Evolutionary conservation across 2,888 invertebrate genomes (phyloP), one percentile per base, ranked within the genome.

Genomic region (Cerceris ruficornis): DNA sequence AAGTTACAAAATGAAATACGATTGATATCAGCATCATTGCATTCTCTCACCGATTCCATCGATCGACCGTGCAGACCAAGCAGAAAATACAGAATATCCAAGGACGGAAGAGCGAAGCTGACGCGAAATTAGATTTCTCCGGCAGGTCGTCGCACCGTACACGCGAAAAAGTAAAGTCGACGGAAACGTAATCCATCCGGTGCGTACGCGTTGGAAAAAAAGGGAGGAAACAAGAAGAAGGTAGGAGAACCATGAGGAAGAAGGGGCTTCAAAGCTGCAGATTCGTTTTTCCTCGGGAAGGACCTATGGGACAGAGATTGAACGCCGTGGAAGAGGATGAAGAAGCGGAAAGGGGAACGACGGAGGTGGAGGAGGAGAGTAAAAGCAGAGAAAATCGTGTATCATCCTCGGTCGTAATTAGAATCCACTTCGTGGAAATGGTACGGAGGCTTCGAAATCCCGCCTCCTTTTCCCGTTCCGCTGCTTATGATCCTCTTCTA

Each of bases 371-470:
- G n/a, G 14, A 43, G 17, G 60, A 17, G 68, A 46, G 75, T 61
- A 73, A 84, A 77, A 68, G 74, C 62, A 60, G 75, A 78, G 81
- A 79, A 79, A 83, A 81, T 72, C 83, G 73, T 58, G 77, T 77
- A 77, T 85, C 81, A 83, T 79, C 81, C 84, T 83, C 81, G 65
- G 81, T 77, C 77, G 88, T 88, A 89, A 89, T 89, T 89, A 89
- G 88, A 88, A 88, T 88, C 84, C 82, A 85, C 85, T 87, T 87
- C 86, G 87, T 84, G 84, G 84, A 88, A 89, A 87, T 83, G 82
- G 80, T 82, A 78, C 75, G 69, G 76, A 71, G 83, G 78, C 77
- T 81, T 87, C 79, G 69, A 79, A 75, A 82, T 75, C 65, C 74
- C 49, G 62, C 59, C 65, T 60, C 43, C 43, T 39, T 6, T 64